Conservation (phyloP, 2,113 vertebrate genomes). For the Burhinus bistriatus region DNA sequence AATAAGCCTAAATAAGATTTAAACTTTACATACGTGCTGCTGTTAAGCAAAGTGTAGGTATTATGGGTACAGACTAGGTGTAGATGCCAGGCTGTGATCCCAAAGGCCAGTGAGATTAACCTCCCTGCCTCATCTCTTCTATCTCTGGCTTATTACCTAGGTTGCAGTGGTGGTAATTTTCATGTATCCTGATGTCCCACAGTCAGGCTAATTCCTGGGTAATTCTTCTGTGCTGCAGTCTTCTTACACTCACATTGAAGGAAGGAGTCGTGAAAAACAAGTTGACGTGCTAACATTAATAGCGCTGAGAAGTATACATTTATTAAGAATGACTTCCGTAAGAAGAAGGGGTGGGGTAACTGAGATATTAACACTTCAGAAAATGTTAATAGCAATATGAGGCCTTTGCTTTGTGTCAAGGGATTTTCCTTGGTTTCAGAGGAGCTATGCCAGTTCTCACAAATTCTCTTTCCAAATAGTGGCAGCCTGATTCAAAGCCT, state of each 20-base stretch:
- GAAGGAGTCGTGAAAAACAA: neutral
- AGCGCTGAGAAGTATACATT: neutral
- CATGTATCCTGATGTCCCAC: accelerated
- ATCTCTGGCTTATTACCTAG: neutral
- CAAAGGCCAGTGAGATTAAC: neutral
- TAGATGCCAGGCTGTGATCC: neutral
- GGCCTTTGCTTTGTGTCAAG: neutral
- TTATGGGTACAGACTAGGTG: neutral
- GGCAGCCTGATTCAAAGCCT: neutral
- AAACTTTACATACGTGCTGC: neutral
- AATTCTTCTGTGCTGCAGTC: neutral
- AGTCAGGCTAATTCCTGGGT: neutral
- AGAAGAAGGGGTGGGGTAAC: neutral
- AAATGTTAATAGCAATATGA: neutral
- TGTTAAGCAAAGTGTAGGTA: neutral
- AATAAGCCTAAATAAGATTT: neutral
- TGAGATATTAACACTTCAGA: neutral
- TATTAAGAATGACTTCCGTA: neutral
- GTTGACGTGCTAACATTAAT: neutral
- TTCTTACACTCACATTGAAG: accelerated
- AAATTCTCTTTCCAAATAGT: neutral
- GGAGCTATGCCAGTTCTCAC: neutral
- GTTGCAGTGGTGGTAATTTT: neutral
- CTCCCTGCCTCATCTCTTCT: neutral
- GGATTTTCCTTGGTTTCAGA: neutral